Base-by-base conservation (phyloP, 2,797 vertebrate species). In the Phaenicophaeus curvirostris region DNA sequence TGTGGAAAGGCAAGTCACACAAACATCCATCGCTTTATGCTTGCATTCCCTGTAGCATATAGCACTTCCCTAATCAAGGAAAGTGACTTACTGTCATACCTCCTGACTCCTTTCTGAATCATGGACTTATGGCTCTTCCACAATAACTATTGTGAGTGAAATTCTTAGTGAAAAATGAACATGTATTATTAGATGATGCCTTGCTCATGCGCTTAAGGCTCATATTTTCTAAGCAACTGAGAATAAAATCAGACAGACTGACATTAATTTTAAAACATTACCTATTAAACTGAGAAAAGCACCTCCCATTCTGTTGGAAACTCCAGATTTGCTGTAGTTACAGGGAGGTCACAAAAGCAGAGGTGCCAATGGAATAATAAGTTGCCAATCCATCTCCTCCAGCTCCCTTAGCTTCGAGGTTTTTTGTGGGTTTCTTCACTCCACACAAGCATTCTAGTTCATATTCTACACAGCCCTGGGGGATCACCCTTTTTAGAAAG, bases 121-220 rank as follows among this genome's bases (percentile, higher is more conserved):
- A 48, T 3, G 2, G 39, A 42, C 31, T 74, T 39, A 17, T 0
- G 0, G 11, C 16, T 91, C 17, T 53, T 55, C 61, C 53, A 48
- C 19, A 20, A 27, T 4, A 14, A 30, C n/a, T 16, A 16, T 23
- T 28, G n/a, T 2, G 33, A 72, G 17, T 21, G 20, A 85, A 89
- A 35, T 5, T 12, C 6, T 14, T 14, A 3, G 31, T 9, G 37
- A 86, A 74, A 88, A 81, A 67, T 8, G 51, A 83, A 9, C 0
- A 0, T 16, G 3, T n/a, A 16, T 15, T 33, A 51, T 20, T 31
- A 84, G 35, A 27, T 13, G 72, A 46, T 18, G 13, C 13, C 50
- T 85, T 50, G 28, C 21, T 88, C 62, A 61, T 23, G 10, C 23
- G 11, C 21, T 50, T 67, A 19, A 39, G 18, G 27, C 7, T 71